Evolutionary conservation across 2,888 invertebrate species (phyloP).

Genomic region (Thecocarcelia acutangulata): DNA sequence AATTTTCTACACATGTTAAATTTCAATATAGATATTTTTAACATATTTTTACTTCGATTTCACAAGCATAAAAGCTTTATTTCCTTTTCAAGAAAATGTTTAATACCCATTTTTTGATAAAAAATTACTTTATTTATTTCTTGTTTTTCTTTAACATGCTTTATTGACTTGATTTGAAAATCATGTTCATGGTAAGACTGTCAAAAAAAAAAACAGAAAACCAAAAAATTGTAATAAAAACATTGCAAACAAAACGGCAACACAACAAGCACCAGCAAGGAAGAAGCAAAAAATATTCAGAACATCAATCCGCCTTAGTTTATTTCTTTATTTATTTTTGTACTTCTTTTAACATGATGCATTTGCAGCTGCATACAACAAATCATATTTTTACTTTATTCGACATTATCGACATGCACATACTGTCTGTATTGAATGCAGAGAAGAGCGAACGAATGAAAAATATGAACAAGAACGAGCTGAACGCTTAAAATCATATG

Average conservation of each 20-base stretch:
- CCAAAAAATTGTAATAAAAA: slow-evolving; percentile 18
- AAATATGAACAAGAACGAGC: not conserved
- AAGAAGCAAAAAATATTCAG: slow-evolving; percentile 31
- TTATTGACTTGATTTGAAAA: slow-evolving; percentile 69
- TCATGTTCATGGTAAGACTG: slow-evolving; percentile 68
- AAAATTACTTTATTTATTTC: too few species aligned
- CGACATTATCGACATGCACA: slow-evolving; percentile 68
- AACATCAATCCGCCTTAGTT: slow-evolving; percentile 59
- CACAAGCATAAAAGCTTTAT: slow-evolving; percentile 29
- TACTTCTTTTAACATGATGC: slow-evolving; percentile 56
- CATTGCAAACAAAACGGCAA: slow-evolving; percentile 22
- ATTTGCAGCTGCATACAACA: slow-evolving; percentile 70
- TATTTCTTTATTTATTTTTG: slow-evolving; percentile 36
- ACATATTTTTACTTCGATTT: not conserved
- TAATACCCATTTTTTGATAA: slow-evolving; percentile 24
- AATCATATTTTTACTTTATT: slow-evolving; percentile 68
- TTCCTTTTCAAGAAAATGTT: slow-evolving; percentile 53
- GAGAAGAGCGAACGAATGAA: not conserved
- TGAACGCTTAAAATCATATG: slow-evolving; percentile 5
- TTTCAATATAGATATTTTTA: slow-evolving; percentile 50
- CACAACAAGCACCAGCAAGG: slow-evolving; percentile 14
- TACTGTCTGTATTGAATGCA: slow-evolving; percentile 51
- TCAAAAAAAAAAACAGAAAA: slow-evolving; percentile 31
- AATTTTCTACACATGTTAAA: slow-evolving; percentile 48
- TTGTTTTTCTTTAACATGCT: slow-evolving; percentile 64